Conservation (phyloP, 2,113 vertebrate species). For the Coreoperca whiteheadi region DNA sequence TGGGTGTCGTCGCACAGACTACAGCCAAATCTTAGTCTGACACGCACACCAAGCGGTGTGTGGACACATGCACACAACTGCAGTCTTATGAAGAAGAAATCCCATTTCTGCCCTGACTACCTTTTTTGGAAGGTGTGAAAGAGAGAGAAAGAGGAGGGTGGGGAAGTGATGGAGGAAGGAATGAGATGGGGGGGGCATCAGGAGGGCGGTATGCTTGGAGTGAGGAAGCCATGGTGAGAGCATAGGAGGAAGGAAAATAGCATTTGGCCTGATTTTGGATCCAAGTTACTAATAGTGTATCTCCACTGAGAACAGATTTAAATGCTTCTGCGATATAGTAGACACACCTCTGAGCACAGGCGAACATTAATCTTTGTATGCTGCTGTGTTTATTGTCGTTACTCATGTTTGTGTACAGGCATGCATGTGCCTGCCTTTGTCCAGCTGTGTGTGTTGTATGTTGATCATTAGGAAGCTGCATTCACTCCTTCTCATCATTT, state of each 20-base stretch:
- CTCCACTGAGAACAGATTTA: background rate
- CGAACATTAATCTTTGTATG: conserved; percentile 10
- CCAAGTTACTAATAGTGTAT: conserved; percentile 27
- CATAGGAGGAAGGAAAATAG: conserved; percentile 9
- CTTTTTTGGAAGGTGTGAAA: conserved; percentile 35
- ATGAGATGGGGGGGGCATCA: background rate
- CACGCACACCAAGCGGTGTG: conserved; percentile 1
- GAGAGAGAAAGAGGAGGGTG: background rate
- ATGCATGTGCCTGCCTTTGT: conserved; percentile 18
- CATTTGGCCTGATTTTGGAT: conserved; percentile 13
- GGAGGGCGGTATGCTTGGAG: background rate
- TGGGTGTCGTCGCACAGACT: conserved; percentile 58
- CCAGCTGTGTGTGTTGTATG: conserved; percentile 21
- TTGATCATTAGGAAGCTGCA: conserved; percentile 66
- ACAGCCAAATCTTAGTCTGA: conserved; percentile 38
- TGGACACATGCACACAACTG: conserved; percentile 33
- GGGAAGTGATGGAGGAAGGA: background rate
- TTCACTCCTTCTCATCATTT: conserved; percentile 62
- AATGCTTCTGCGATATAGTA: conserved; percentile 13
- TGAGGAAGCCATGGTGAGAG: background rate
- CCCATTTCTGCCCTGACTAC: conserved; percentile 47
- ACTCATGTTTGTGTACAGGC: background rate
- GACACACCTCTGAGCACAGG: background rate
- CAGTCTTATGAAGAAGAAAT: conserved; percentile 50
- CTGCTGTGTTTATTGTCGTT: background rate